Evolutionary conservation across 2,797 vertebrate species (phyloP).

Genomic region (Staurois parvus): DNA sequence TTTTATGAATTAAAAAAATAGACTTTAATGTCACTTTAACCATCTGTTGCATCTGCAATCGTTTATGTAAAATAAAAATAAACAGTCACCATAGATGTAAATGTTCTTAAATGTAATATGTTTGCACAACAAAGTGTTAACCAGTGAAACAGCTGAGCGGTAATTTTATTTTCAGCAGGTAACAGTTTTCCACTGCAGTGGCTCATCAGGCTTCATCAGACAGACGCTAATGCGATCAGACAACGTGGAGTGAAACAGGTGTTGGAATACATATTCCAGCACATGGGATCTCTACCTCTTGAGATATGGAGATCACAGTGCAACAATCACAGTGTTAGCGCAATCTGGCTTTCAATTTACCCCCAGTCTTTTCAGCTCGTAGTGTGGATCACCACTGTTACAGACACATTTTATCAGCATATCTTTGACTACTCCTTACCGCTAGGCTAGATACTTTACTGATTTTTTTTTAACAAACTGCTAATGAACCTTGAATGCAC

Average conservation of each 20-base stretch:
- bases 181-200: constrained; percentile 59
- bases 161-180: constrained; percentile 60
- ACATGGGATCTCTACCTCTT: constrained; percentile 57
- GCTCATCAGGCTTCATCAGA: constrained; percentile 52
- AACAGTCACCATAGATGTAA: too few species aligned
- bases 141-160: constrained; percentile 41
- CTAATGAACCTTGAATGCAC: not conserved
- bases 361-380: constrained; percentile 6
- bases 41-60: too few species aligned
- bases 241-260: constrained; percentile 60
- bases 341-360: constrained; percentile 52
- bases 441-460: not conserved
- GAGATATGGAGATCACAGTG: constrained; percentile 45
- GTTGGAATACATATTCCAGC: constrained; percentile 59
- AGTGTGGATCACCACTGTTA: constrained; percentile 11
- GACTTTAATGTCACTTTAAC: too few species aligned
- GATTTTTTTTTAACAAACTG: not conserved
- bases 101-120: not conserved
- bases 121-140: constrained; percentile 33
- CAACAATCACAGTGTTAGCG: constrained; percentile 46
- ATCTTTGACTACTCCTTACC: not conserved
- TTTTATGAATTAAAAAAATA: too few species aligned
- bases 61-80: too few species aligned
- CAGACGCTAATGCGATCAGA: constrained; percentile 60
- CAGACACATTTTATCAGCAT: constrained; percentile 10